A percentile compares a stretch with the other conserved stretches of the same genome.
Conservation (phyloP, 2,113 vertebrate genomes). For the Myrmecophaga tridactyla region DNA sequence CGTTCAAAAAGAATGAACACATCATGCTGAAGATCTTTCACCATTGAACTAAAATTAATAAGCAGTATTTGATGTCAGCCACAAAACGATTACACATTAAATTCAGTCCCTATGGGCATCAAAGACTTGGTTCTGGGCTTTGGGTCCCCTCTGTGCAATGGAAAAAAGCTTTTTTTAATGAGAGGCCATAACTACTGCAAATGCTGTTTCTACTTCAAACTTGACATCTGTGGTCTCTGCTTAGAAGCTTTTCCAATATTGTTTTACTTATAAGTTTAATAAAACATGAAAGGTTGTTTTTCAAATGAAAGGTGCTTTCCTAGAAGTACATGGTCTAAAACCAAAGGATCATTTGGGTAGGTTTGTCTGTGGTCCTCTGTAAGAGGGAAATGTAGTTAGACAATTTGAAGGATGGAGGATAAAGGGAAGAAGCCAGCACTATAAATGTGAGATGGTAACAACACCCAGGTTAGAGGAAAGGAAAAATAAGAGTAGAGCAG, state of each 20-base stretch:
- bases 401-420: background rate
- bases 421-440: background rate
- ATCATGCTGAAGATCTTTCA: background rate
- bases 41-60: conserved; percentile 32
- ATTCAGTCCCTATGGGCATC: background rate
- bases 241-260: background rate
- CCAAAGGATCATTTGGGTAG: background rate
- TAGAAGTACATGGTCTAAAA: background rate
- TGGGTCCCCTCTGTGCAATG: background rate
- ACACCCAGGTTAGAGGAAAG: background rate
- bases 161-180: conserved; percentile 1
- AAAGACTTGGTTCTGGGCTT: background rate
- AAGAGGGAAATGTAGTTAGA: background rate
- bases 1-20: conserved; percentile 7
- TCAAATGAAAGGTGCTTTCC: background rate
- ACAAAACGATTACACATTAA: background rate
- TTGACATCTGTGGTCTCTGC: background rate
- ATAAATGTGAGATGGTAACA: background rate
- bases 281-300: background rate
- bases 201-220: background rate
- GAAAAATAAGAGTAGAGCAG: background rate
- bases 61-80: conserved; percentile 18
- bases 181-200: background rate
- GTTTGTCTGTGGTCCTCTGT: background rate
- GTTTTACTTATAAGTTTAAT: conserved; percentile 44